Evolutionary conservation across 2,113 vertebrate genomes (phyloP), one percentile per base, ranked within the genome.

Genomic region (Heterochromis multidens): DNA sequence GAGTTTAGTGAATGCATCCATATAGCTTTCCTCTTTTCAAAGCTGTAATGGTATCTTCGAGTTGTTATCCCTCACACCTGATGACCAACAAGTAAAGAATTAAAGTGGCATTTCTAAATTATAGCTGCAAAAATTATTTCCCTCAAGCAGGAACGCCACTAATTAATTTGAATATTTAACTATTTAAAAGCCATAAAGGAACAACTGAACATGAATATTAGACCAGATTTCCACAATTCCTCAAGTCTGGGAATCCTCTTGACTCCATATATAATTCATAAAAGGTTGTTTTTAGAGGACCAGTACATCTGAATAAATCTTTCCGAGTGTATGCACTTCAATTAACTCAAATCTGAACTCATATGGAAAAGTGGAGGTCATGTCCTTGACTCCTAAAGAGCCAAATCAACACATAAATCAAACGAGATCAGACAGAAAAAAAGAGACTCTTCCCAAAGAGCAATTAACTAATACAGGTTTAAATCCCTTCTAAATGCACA

Each of bases 291-390:
- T 23, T 52, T 29, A 49, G 25, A 72, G 11, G 10, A 72, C 29
- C 1, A 72, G 43, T 52, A 31, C 10, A 52, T 52, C 25, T 13
- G 17, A 21, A 23, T 52, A 10, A 72, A 72, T 31, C 27, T 21
- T 0, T 0, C n/a, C n/a, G n/a, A n/a, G 25, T 31, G 19, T 52
- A 0, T 52, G 43, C 10, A 1, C 43, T 21, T 52, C 67, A 0
- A 0, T 46, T 52, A 74, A 31, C 43, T 74, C 67, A 52, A 0
- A 29, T 31, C 43, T 31, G 67, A 74, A 6, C 67, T 52, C 27
- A 52, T 29, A 31, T 31, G 43, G 67, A 74, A 52, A 31, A 21
- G 17, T 52, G 25, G 16, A 29, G 65, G 40, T 29, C 3, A 72
- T 29, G 40, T 4, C 65, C 40, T 29, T 49, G 67, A 31, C 10